A percentile compares a stretch with the other conserved stretches of the same genome.
Conservation (phyloP, 37 sponge, comb jelly and placozoan species). For the Chondrosia reniformis region DNA sequence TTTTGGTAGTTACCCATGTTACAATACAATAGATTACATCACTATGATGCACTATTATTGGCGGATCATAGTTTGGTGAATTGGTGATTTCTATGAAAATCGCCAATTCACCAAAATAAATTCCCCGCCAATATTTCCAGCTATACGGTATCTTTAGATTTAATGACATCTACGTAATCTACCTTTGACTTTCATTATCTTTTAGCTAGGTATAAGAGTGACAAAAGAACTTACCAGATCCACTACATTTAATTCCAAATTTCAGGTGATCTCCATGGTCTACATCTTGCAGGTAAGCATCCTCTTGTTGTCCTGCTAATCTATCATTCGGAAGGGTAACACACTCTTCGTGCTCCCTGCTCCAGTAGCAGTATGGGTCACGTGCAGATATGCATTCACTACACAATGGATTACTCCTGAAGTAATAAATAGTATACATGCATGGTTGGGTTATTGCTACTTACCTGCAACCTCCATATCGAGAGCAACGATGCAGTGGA, state of each 20-base stretch:
- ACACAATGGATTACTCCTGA: not conserved
- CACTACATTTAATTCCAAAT: not conserved
- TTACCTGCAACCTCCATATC: not conserved
- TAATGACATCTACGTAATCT: too few relatives aligned
- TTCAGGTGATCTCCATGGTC: conserved; percentile 1
- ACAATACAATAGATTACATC: too few relatives aligned
- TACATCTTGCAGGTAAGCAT: not conserved
- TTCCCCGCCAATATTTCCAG: too few relatives aligned
- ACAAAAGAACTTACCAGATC: not conserved
- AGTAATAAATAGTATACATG: not conserved
- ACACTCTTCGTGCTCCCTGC: not conserved
- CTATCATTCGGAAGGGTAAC: not conserved
- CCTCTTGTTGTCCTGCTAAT: not conserved
- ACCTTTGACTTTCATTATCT: too few relatives aligned
- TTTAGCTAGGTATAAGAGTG: too few relatives aligned
- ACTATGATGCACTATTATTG: too few relatives aligned
- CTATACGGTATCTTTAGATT: too few relatives aligned
- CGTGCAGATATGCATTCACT: conserved; percentile 10
- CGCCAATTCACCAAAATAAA: too few relatives aligned
- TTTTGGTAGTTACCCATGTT: too few relatives aligned
- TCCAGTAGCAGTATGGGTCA: conserved; percentile 23
- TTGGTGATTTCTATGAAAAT: too few relatives aligned
- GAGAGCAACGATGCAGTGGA: conserved; percentile 1
- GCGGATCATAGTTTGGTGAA: too few relatives aligned
- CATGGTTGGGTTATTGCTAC: not conserved